phyloP scores from a whole-genome alignment of 1,140 invertebrate species.

The Alviniconcha marisindica region DNA sequence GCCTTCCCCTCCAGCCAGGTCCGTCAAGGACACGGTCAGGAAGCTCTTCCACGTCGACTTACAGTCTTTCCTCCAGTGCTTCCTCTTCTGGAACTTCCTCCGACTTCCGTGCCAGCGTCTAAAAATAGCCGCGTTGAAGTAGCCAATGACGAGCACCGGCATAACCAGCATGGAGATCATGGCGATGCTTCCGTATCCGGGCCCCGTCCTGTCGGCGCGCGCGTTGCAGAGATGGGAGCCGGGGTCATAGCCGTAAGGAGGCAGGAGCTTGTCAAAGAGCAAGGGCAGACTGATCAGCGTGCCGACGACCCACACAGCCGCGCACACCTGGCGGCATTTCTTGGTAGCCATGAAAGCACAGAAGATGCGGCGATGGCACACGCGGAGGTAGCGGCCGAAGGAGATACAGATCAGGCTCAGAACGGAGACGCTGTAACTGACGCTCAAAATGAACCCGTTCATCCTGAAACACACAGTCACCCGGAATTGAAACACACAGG shows the following conservation, averaged over 20 bases:
- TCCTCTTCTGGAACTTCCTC: neutral
- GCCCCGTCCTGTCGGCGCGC: neutral
- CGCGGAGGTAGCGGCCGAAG: slow-evolving; percentile 14
- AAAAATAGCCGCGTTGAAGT: slow-evolving; percentile 22
- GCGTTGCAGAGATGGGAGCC: slow-evolving; percentile 13
- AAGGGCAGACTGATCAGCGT: neutral
- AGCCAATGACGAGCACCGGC: neutral
- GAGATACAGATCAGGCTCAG: neutral
- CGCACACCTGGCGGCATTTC: neutral
- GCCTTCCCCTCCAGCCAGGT: neutral
- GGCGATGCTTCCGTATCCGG: neutral
- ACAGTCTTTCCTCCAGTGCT: neutral
- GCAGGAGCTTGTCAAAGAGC: too few species aligned
- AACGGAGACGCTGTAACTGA: slow-evolving; percentile 14
- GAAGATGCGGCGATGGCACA: slow-evolving; percentile 12
- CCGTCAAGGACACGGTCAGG: neutral
- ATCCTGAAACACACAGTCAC: neutral
- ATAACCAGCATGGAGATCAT: neutral
- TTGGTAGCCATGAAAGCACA: neutral
- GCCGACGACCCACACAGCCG: neutral
- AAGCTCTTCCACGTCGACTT: neutral
- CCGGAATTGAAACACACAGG: too few species aligned
- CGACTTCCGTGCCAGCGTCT: neutral
- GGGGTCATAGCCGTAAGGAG: slow-evolving; percentile 20
- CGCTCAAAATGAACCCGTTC: slow-evolving; percentile 12